A percentile compares a stretch with the other conserved stretches of the same genome.
These are phyloP conservation scores for Enteromius paludinosus DNA, from an alignment of 2,797 vertebrate genomes.

Conservation along the genomic window DNA sequence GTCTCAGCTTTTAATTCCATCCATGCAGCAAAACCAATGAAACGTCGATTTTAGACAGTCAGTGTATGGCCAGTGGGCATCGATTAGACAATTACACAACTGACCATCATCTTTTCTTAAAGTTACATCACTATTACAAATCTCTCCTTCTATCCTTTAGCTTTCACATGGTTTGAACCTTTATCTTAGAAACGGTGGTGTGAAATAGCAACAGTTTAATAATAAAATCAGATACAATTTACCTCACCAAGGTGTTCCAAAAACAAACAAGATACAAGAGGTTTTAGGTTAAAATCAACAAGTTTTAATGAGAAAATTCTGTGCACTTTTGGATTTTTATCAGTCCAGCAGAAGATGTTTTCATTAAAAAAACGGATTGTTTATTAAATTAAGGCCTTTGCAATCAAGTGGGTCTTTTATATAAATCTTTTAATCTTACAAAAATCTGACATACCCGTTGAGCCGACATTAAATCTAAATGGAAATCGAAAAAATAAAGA, in stretches of 20 bases:
- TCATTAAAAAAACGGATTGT: neutral
- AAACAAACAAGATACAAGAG: conserved; percentile 3
- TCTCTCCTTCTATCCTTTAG: neutral
- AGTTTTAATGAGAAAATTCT: neutral
- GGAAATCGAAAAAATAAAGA: conserved; percentile 2
- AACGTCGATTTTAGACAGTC: neutral
- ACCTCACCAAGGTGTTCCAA: neutral
- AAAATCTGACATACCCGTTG: neutral
- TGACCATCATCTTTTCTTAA: neutral
- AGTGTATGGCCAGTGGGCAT: neutral
- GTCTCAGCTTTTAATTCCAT: neutral
- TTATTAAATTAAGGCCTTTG: neutral
- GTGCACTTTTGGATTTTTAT: neutral
- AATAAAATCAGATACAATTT: neutral
- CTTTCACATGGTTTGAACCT: neutral
- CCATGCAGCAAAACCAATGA: conserved; percentile 12
- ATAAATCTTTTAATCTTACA: neutral
- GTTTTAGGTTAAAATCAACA: neutral
- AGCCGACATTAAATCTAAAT: neutral
- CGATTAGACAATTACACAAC: neutral
- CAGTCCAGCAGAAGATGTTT: neutral
- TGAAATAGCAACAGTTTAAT: neutral
- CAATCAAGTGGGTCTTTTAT: neutral
- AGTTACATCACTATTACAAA: neutral
- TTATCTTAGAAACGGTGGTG: neutral